Evolutionary conservation across 2,888 invertebrate genomes (phyloP).

Genomic region (Amaurobius ferox): DNA sequence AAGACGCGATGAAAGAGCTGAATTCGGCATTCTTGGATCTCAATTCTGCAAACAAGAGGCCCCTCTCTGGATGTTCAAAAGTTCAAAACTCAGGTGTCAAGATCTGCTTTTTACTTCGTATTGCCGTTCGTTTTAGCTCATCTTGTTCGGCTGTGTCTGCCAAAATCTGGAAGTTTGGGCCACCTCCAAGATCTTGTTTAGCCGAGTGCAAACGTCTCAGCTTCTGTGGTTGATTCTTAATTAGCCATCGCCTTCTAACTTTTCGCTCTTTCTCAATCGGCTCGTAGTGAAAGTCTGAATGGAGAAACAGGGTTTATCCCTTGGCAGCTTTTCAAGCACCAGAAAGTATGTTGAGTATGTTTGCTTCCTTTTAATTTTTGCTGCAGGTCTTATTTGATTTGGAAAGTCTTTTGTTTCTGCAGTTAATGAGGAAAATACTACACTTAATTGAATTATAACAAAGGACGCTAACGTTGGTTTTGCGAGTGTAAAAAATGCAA

Average conservation of each 20-base stretch:
- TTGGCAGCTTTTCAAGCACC: neutral
- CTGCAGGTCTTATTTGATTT: no score
- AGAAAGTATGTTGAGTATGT: neutral
- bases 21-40: no score
- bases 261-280: neutral
- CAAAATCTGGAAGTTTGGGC: constrained; percentile 5
- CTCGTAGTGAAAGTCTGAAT: constrained; percentile 1
- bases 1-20: no score
- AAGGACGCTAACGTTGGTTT: no score
- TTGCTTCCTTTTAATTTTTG: no score
- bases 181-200: constrained; percentile 9
- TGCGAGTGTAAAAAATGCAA: no score
- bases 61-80: neutral
- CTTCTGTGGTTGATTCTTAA: constrained; percentile 20
- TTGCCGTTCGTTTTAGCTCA: constrained; percentile 2
- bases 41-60: neutral
- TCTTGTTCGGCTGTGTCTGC: neutral
- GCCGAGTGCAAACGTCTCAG: constrained; percentile 11
- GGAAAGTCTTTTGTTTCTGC: no score
- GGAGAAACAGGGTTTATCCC: neutral
- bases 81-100: constrained; percentile 1
- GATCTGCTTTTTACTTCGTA: neutral
- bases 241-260: constrained; percentile 22
- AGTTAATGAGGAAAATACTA: no score
- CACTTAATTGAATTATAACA: no score